Conservation (phyloP, 2,113 vertebrate species). For the Hylia prasina region DNA sequence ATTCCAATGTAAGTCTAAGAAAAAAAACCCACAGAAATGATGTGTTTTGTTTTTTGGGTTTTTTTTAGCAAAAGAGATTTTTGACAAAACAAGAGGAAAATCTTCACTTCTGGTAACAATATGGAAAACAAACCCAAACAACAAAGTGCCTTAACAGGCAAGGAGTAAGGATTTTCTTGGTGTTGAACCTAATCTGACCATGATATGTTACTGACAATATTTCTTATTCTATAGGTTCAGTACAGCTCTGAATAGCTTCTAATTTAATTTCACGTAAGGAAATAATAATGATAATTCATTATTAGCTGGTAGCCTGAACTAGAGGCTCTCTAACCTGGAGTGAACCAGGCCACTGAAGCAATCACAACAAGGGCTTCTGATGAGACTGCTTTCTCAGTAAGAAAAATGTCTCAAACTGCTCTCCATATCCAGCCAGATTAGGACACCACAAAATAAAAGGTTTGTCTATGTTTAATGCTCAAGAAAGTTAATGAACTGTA, state of each 20-base stretch:
- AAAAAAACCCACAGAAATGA: fast-evolving
- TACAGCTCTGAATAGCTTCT: not conserved
- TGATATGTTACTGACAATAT: not conserved
- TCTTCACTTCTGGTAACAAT: not conserved
- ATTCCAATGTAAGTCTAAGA: not conserved
- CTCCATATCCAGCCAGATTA: not conserved
- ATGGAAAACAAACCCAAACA: not conserved
- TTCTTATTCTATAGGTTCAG: not conserved
- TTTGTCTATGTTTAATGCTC: not conserved
- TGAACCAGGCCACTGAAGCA: not conserved
- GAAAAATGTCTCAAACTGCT: not conserved
- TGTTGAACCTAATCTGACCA: not conserved
- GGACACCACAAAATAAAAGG: not conserved
- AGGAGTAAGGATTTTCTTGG: not conserved
- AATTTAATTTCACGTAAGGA: not conserved
- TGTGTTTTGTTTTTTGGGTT: not conserved
- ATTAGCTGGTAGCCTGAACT: not conserved
- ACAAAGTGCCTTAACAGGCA: not conserved
- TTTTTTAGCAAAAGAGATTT: not conserved
- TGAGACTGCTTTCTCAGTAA: fast-evolving
- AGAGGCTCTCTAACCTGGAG: not conserved
- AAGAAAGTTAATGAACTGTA: not conserved
- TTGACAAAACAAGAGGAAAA: not conserved
- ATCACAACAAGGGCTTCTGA: not conserved
- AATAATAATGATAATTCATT: not conserved